Percentiles rank a stretch among this genome's conserved stretches.
Evolutionary conservation across 2,797 vertebrate genomes (phyloP).

Genomic region (Pseudochromis fuscus): DNA sequence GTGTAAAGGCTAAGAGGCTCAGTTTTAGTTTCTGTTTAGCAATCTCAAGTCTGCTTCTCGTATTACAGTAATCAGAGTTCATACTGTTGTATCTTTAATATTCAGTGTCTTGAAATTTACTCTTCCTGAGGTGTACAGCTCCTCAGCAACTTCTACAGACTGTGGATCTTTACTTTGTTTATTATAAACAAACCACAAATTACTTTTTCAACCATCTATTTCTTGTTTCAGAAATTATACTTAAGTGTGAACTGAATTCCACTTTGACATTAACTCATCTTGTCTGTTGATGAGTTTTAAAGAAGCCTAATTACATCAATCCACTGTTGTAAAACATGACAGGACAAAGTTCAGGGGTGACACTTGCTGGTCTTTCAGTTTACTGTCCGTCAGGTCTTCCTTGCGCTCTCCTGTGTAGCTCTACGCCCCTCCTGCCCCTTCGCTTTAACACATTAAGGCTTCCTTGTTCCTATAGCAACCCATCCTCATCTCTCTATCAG

Average conservation of each 20-base stretch:
- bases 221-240: conserved; percentile 11
- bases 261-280: conserved; percentile 14
- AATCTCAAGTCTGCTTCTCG: not conserved
- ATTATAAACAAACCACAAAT: not conserved
- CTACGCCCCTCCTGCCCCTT: conserved; percentile 47
- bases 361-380: conserved; percentile 39
- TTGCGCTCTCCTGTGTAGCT: conserved; percentile 10
- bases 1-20: not conserved
- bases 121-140: not conserved
- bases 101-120: not conserved
- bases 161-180: not conserved
- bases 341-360: conserved; percentile 18
- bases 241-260: conserved; percentile 5
- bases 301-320: conserved; percentile 22
- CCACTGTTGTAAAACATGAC: conserved; percentile 2
- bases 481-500: conserved; percentile 73
- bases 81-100: not conserved
- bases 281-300: conserved; percentile 34
- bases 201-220: not conserved
- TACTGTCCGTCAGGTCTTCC: too few species aligned
- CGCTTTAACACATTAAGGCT: conserved; percentile 68
- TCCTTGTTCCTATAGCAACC: conserved; percentile 81
- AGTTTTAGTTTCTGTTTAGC: not conserved
- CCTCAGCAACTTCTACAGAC: not conserved
- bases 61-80: not conserved